Conservation (phyloP, 1,140 invertebrate genomes). For the Doryteuthis pealeii region DNA sequence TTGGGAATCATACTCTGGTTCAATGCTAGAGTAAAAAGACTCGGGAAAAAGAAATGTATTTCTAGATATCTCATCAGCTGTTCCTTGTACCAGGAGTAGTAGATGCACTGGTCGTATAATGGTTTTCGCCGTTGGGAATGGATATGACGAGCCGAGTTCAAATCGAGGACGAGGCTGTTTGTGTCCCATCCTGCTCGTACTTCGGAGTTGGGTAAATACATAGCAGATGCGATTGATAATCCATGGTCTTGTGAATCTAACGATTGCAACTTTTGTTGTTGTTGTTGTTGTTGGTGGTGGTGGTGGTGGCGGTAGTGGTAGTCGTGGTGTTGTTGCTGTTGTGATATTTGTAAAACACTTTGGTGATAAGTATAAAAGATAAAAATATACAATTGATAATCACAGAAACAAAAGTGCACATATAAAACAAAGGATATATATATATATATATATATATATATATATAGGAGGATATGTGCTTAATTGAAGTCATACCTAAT, state of each 20-base stretch:
- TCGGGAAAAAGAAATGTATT: no score
- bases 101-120: not conserved
- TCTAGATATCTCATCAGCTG: no score
- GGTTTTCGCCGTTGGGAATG: not conserved
- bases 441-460: not conserved
- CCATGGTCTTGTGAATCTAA: not conserved
- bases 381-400: not conserved
- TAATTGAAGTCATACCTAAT: no score
- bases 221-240: not conserved
- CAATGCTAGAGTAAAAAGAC: no score
- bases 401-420: not conserved
- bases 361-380: not conserved
- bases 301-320: not conserved
- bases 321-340: not conserved
- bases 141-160: no score
- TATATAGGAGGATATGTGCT: no score
- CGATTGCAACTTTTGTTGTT: not conserved
- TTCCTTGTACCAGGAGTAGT: no score
- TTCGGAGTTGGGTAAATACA: not conserved
- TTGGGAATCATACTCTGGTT: no score
- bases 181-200: not conserved
- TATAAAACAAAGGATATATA: not conserved
- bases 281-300: not conserved
- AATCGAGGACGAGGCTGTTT: no score
- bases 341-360: not conserved